These are phyloP conservation scores for Lumbricus terrestris DNA, from an alignment of 2,888 invertebrate species.

Conservation along the genomic window DNA sequence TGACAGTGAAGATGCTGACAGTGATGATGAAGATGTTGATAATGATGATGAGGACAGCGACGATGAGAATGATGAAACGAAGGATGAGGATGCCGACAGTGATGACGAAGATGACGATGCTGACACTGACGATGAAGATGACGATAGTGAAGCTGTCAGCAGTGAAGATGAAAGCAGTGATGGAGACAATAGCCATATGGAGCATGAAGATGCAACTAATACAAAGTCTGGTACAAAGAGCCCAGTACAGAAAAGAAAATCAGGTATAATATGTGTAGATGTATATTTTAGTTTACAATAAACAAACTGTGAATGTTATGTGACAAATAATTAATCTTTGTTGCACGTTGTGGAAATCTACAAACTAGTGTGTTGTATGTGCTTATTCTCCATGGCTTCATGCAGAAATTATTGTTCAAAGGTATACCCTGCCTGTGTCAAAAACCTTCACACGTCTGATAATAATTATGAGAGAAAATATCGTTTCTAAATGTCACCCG, in stretches of 20 bases:
- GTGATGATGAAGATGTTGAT: not conserved
- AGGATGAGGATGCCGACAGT: not conserved
- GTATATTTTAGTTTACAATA: not conserved
- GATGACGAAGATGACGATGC: not conserved
- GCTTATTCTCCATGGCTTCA: not conserved
- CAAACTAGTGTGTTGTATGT: not conserved
- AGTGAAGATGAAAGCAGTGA: not conserved
- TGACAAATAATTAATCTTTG: not conserved
- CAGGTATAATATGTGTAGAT: not conserved
- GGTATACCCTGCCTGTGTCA: not conserved
- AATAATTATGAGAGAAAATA: not conserved
- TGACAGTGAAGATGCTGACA: not conserved
- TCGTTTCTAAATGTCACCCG: not conserved
- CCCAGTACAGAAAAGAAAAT: not conserved
- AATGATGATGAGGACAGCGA: not conserved
- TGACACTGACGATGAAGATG: not conserved
- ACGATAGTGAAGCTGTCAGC: not conserved
- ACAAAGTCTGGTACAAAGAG: not conserved
- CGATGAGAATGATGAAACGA: not conserved
- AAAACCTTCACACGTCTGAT: not conserved
- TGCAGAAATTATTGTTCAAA: not conserved
- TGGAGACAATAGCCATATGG: not conserved
- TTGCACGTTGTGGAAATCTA: not conserved
- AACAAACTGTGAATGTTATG: not conserved
- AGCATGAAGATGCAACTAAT: not conserved